Evolutionary conservation across 2,888 invertebrate genomes (phyloP), one percentile per base, ranked within the genome.

Genomic region (Sisyra nigra): DNA sequence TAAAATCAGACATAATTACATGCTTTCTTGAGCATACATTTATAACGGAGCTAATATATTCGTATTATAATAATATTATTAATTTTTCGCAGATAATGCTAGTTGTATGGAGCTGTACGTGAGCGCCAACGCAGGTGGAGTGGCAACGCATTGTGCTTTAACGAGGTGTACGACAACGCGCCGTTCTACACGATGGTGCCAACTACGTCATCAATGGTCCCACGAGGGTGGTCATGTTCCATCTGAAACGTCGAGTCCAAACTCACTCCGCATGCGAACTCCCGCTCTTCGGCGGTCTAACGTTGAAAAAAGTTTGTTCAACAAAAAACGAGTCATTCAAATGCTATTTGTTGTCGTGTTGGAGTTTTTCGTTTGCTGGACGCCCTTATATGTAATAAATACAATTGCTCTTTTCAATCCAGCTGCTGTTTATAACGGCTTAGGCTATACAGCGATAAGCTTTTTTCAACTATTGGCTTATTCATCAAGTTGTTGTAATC

Each of bases 281-380:
- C 51, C 29, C 38, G 52, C 50, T 48, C 48, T 62, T 29, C 50
- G 59, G 40, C 58, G 65, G 14, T 64, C 67, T 10, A 67, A 68
- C 52, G 66, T 65, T 15, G 67, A 66, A 51, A 60, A 66, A 45
- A 67, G 64, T 47, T 55, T 68, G 6, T 57, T 59, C 41, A 67
- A 65, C 49, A 67, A 67, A 48, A 64, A 64, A 45, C 62, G 69
- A 13, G 69, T 72, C 11, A 66, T 71, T 49, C 69, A 72, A 55
- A 79, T 80, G 78, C 59, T 80, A 42, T 73, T 75, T 50, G 74
- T 74, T 3, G 70, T 79, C 6, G 77, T 79, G 2, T 56, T 76
- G n/a, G 76, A 78, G 53, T 80, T 79, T 57, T 80, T 80, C 58
- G 62, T 77, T 41, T 80, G 77, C 55, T 80, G 78, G 78, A 73